Base-by-base conservation (phyloP, 2,888 invertebrate genomes). In the Agrochola lychnidis region DNA sequence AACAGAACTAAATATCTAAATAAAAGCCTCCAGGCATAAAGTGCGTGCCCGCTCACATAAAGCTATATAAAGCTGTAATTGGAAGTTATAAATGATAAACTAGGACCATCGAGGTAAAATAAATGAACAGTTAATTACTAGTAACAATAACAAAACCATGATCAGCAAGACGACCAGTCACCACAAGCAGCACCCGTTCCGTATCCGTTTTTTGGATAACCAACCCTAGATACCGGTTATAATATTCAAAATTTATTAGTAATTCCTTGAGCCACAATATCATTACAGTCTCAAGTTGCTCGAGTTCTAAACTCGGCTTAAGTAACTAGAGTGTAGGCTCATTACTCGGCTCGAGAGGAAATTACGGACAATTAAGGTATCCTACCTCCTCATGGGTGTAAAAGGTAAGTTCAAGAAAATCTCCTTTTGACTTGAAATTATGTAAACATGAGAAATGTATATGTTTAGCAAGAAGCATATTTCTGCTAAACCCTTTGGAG, bases 241-340 rank as follows among this genome's bases (percentile, higher is more conserved):
- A 84, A 64, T 84, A 84, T 80, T 70, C 71, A 30, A 70, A 84
- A 67, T 75, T 72, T 72, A 73, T 80, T 70, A 80, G 25, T 59
- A 63, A 80, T 84, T 80, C 66, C 72, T 53, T 75, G 68, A 71
- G 40, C 59, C 64, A 80, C 61, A 80, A 70, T 79, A 82, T 80
- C 63, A 66, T 75, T 70, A 80, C 45, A 48, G 42, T 56, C 22
- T 59, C 30, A 59, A 69, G 61, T 64, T 53, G 61, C 59, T 53
- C 14, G 45, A 74, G 62, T 79, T 53, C 62, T 74, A 22, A 72
- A 56, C 51, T 30, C 57, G 67, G 70, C 71, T 79, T 79, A 74
- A 62, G 68, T 79, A 64, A 79, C 51, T 14, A 57, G 53, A 71
- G 53, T 82, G 57, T 71, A 12, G 36, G 40, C 62, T 71, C 56